Evolutionary conservation across 1,140 invertebrate species (phyloP), one percentile per base, ranked within the genome.

Genomic region (Teleogryllus occipitalis): DNA sequence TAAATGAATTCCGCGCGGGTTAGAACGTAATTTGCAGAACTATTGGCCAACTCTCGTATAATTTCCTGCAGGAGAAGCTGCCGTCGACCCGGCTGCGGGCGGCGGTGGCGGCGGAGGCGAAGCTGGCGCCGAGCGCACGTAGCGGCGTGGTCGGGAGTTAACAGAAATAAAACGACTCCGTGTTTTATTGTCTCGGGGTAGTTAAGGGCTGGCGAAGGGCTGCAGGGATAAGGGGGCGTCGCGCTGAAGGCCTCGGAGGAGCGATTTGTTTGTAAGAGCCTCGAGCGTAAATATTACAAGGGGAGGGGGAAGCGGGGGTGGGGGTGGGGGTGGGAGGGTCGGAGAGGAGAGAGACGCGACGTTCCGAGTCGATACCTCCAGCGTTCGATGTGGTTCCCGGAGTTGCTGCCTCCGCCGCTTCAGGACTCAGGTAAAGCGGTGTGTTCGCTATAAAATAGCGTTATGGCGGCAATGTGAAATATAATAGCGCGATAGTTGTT

Each of bases 1-100:
- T 65, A 65, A 65, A 65, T 65, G 54, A 65, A 65, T 65, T 65
- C 18, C 54, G 54, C 54, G 54, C 54, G 10, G 54, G 54, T 65
- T 65, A 65, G 54, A 65, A 65, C 54, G 54, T 65, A 65, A 65
- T 65, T 65, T 65, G 54, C 54, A 65, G 54, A 65, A 65, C 54
- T 65, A 65, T 65, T 65, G 54, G 54, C 54, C 54, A 65, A 65
- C 54, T 65, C 54, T 65, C 54, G 54, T 65, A 65, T 65, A 65
- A 65, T 65, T 65, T 65, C 54, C 54, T 65, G 54, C 54, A 65
- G 54, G 10, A 18, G 54, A 65, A 65, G 54, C 27, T 39, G 27
- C 27, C 54, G 54, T 3, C 10, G 10, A 18, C 54, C 10, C 54
- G 54, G 54, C 54, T 2, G 54, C 10, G 18, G 54, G 0, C 54